Base-by-base conservation (phyloP, 2,797 vertebrate genomes). In the Lutjanus campechanus region DNA sequence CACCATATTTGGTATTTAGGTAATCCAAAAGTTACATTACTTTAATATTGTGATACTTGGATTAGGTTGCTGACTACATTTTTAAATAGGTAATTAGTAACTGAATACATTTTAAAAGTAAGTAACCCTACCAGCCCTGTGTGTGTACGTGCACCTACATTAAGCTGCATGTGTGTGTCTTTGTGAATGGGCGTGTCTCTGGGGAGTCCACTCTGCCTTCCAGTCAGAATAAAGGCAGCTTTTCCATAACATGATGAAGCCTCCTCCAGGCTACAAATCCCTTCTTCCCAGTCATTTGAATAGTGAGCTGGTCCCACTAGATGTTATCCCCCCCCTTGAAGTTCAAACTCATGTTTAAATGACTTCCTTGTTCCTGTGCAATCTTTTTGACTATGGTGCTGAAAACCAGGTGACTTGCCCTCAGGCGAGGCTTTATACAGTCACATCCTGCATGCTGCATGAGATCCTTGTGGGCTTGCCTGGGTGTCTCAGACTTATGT, bases 401-500 rank as follows among this genome's bases (percentile, higher is more conserved):
- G 91, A 93, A 93, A 94, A 92, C 89, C 94, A 95, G 95, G 93
- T 95, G 94, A 94, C 88, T 93, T 79, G 87, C 91, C 94, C 91
- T 89, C 73, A 36, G 94, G 93, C 85, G 46, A 88, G 81, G 82
- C 90, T 94, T 92, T 89, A 90, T 91, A 91, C 90, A 92, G 89
- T 89, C 93, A 93, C 90, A 95, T 95, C 92, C 92, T 93, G 91
- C 88, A 88, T 80, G 85, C 91, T 55, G 79, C 88, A 88, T 83
- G 70, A 85, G 85, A 89, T 91, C 87, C 86, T 85, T 89, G 85
- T 89, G 82, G 89, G 89, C 84, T 89, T 43, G 85, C 81, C 85
- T 74, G 76, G 59, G 73, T 61, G 86, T 90, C 92, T 91, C 89
- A 90, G 91, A 88, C 89, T 79, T 87, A 82, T 77, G 89, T 86